Percentiles rank a stretch among this genome's conserved stretches.
These are phyloP conservation scores for Tinamus guttatus DNA, from an alignment of 2,113 vertebrate genomes.

Conservation along the genomic window DNA sequence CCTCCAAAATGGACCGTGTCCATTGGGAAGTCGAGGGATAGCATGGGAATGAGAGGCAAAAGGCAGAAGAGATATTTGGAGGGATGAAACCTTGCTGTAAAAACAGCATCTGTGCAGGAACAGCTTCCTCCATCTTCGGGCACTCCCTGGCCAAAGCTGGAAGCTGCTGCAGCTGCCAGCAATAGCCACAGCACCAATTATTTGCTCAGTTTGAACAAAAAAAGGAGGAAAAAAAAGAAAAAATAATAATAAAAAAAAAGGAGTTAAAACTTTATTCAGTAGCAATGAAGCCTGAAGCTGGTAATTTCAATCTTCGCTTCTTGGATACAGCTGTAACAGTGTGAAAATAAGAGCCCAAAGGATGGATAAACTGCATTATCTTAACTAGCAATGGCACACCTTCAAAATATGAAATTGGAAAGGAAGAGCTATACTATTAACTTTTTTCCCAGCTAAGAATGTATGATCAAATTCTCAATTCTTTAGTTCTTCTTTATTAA, in stretches of 20 bases:
- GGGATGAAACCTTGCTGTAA: too few relatives aligned
- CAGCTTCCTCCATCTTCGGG: not conserved
- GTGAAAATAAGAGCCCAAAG: conserved; percentile 59
- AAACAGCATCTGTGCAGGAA: too few relatives aligned
- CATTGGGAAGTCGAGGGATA: too few relatives aligned
- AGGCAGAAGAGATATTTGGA: too few relatives aligned
- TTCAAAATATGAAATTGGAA: conserved; percentile 37
- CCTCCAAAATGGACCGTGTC: too few relatives aligned
- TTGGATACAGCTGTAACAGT: conserved; percentile 10
- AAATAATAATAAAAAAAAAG: not conserved
- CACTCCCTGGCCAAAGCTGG: too few relatives aligned
- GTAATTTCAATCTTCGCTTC: not conserved
- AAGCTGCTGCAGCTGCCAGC: too few relatives aligned
- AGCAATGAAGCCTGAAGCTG: conserved; percentile 49
- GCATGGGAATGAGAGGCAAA: too few relatives aligned
- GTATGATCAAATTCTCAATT: not conserved
- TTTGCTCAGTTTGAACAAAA: not conserved
- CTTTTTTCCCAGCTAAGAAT: not conserved
- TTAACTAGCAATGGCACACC: conserved; percentile 43
- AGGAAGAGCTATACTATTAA: conserved; percentile 5
- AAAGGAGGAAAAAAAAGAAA: not conserved
- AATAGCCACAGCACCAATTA: not conserved
- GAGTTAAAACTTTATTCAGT: conserved; percentile 49
- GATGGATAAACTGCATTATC: conserved; percentile 51
- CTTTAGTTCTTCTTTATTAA: not conserved